Evolutionary conservation across 2,797 vertebrate genomes (phyloP).

Genomic region (Lophius americanus): DNA sequence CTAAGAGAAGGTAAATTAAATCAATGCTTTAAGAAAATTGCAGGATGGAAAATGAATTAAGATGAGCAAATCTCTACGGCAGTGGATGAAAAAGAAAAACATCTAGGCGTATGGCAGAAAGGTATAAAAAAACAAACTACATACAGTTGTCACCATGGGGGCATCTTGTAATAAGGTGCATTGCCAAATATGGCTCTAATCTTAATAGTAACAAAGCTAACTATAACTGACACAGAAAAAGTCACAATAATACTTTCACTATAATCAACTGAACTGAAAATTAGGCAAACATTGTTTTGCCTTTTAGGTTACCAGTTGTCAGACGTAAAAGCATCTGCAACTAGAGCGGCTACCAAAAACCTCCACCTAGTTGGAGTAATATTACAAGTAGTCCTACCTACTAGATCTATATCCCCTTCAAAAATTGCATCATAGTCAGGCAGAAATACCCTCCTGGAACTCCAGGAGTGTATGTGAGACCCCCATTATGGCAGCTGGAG

Average conservation of each 20-base stretch:
- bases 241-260: not conserved
- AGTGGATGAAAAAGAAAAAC: constrained; percentile 29
- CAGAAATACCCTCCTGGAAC: no score
- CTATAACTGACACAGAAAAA: not conserved
- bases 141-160: constrained; percentile 5
- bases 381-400: no score
- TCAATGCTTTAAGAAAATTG: constrained; percentile 29
- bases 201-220: not conserved
- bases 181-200: not conserved
- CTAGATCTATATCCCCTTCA: no score
- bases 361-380: no score
- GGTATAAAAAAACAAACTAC: constrained; percentile 31
- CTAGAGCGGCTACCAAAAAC: not conserved
- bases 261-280: not conserved
- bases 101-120: constrained; percentile 22
- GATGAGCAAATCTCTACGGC: constrained; percentile 28
- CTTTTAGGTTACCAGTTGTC: not conserved
- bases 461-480: no score
- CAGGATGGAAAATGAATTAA: constrained; percentile 38
- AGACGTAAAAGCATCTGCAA: not conserved
- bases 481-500: no score
- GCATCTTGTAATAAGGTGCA: not conserved
- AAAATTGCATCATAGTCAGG: no score
- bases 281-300: not conserved
- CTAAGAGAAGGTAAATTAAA: constrained; percentile 39